These are phyloP conservation scores for Rotaria macrura DNA, from an alignment of 2,888 invertebrate species.

Conservation along the genomic window DNA sequence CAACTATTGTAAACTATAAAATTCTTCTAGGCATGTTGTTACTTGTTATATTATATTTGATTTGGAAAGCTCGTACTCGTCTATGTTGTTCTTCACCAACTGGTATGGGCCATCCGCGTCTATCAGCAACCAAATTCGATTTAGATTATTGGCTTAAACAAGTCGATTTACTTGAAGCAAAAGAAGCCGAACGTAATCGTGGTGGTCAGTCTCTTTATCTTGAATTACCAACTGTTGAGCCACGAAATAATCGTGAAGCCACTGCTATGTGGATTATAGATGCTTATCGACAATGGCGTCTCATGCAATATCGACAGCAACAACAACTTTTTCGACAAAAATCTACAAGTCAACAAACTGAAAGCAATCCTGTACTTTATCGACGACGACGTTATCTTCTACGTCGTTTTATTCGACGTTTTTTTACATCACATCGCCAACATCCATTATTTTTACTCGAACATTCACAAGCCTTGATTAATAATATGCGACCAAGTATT, in stretches of 20 bases:
- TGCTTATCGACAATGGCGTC: background rate
- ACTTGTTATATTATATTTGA: background rate
- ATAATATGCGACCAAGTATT: background rate
- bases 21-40: background rate
- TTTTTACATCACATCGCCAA: background rate
- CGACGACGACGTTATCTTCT: background rate
- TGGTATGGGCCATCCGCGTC: background rate
- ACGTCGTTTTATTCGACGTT: background rate
- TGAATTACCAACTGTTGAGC: background rate
- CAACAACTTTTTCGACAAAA: background rate
- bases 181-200: background rate
- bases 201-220: background rate
- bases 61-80: background rate
- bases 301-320: conserved; percentile 8
- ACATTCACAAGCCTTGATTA: background rate
- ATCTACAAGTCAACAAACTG: background rate
- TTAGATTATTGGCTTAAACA: conserved; percentile 21
- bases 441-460: background rate
- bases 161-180: background rate
- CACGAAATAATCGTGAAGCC: background rate
- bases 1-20: too few relatives aligned
- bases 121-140: background rate
- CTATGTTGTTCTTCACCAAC: background rate
- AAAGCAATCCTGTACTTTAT: background rate
- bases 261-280: background rate